Conservation (phyloP, 2,113 vertebrate genomes). For the Plectropomus leopardus region DNA sequence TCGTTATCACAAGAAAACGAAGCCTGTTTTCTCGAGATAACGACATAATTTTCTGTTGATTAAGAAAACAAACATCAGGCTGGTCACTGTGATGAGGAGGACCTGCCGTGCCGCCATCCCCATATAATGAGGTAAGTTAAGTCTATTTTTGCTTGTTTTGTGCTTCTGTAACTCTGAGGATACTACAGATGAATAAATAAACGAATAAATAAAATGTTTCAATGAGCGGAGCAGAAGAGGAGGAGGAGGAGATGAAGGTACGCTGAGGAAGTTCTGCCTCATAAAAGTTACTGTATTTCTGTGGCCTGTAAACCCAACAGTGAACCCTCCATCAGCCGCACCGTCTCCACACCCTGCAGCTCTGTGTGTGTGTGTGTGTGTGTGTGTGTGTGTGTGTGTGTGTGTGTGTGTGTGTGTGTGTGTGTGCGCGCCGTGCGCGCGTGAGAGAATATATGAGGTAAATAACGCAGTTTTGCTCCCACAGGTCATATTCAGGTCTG, state of each 20-base stretch:
- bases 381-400: slow-evolving; percentile 32
- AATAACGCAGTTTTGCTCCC: slow-evolving; percentile 49
- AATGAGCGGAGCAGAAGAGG: neutral
- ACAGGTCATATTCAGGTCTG: slow-evolving; percentile 38
- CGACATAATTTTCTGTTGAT: too few species aligned
- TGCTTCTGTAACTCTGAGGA: too few species aligned
- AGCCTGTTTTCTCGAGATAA: too few species aligned
- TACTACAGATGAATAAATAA: too few species aligned
- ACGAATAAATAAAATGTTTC: too few species aligned
- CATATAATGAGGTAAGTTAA: too few species aligned
- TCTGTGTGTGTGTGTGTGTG: slow-evolving; percentile 35
- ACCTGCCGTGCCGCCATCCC: too few species aligned
- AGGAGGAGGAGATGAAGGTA: slow-evolving; percentile 27
- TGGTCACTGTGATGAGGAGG: too few species aligned
- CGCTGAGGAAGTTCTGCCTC: slow-evolving; percentile 22
- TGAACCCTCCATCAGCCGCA: slow-evolving; percentile 39
- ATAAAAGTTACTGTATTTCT: slow-evolving; percentile 58
- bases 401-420: slow-evolving; percentile 21
- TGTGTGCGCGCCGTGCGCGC: slow-evolving; percentile 26
- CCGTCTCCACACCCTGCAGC: slow-evolving; percentile 40
- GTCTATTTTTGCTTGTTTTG: too few species aligned
- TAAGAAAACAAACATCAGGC: too few species aligned
- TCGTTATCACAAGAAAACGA: too few species aligned
- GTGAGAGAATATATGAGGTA: slow-evolving; percentile 6
- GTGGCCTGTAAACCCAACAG: slow-evolving; percentile 59